Evolutionary conservation across 2,797 vertebrate genomes (phyloP).

Genomic region (Gastrophryne carolinensis): DNA sequence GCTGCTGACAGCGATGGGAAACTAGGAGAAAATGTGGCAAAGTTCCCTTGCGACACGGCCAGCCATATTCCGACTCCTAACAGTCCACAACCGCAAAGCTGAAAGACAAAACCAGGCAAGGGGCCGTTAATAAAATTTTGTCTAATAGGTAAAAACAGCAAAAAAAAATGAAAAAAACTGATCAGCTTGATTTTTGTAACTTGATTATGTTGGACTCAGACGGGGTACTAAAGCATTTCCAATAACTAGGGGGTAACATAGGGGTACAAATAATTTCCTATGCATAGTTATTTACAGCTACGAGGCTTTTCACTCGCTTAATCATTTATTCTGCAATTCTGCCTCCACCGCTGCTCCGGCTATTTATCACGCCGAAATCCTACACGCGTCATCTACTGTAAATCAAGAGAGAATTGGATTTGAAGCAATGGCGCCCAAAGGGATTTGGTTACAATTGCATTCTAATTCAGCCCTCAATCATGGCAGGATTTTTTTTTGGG

Average conservation of each 20-base stretch:
- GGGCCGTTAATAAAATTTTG: not conserved
- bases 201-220: not conserved
- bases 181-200: not conserved
- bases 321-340: not conserved
- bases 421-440: conserved; percentile 23
- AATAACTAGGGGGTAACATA: not conserved
- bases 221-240: not conserved
- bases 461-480: conserved; percentile 31
- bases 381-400: not conserved
- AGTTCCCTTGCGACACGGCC: conserved; percentile 96
- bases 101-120: conserved; percentile 51
- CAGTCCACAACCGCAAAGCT: conserved; percentile 96
- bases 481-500: conserved; percentile 6
- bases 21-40: conserved; percentile 97
- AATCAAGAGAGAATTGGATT: conserved; percentile 31
- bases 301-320: not conserved
- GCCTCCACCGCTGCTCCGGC: not conserved
- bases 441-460: conserved; percentile 29
- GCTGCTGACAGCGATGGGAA: conserved; percentile 94
- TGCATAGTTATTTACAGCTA: not conserved
- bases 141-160: not conserved
- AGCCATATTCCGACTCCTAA: conserved; percentile 98
- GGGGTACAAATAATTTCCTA: not conserved
- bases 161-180: not conserved
- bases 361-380: conserved; percentile 17